phyloP scores from a whole-genome alignment of 2,797 vertebrate genomes.

The Aulostomus chinensis region DNA sequence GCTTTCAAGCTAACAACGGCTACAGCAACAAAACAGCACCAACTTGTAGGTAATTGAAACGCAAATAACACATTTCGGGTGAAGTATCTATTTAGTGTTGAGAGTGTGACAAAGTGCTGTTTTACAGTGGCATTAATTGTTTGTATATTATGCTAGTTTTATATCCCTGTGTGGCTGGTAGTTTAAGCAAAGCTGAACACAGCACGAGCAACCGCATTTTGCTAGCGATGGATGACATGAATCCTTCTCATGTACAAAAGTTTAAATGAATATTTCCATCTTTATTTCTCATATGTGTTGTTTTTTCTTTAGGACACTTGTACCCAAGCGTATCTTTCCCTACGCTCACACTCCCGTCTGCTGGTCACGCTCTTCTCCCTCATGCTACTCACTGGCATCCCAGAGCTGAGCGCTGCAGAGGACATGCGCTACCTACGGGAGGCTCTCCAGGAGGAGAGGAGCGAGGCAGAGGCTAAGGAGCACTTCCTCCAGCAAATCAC shows the following conservation, averaged over 20 bases:
- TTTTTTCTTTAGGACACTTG: constrained; percentile 72
- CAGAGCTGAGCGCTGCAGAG: constrained; percentile 75
- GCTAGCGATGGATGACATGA: not conserved
- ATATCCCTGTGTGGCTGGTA: too few species aligned
- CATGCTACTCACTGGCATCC: constrained; percentile 83
- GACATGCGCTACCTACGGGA: constrained; percentile 81
- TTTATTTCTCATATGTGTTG: not conserved
- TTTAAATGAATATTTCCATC: not conserved
- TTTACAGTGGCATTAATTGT: too few species aligned
- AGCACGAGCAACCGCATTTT: too few species aligned
- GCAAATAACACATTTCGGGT: too few species aligned
- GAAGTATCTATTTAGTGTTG: too few species aligned
- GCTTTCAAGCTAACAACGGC: too few species aligned
- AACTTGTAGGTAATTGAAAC: too few species aligned
- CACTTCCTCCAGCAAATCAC: constrained; percentile 79
- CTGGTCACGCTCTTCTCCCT: constrained; percentile 82
- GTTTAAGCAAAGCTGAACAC: too few species aligned
- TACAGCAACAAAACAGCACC: too few species aligned
- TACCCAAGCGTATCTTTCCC: constrained; percentile 76
- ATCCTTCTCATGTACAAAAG: too few species aligned
- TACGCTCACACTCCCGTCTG: constrained; percentile 77
- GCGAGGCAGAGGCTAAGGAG: constrained; percentile 65
- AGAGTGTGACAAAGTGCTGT: too few species aligned
- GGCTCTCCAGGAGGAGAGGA: constrained; percentile 74
- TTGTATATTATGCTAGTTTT: too few species aligned